These are phyloP conservation scores for Erynnis tages DNA, from an alignment of 2,888 invertebrate species.

Conservation along the genomic window DNA sequence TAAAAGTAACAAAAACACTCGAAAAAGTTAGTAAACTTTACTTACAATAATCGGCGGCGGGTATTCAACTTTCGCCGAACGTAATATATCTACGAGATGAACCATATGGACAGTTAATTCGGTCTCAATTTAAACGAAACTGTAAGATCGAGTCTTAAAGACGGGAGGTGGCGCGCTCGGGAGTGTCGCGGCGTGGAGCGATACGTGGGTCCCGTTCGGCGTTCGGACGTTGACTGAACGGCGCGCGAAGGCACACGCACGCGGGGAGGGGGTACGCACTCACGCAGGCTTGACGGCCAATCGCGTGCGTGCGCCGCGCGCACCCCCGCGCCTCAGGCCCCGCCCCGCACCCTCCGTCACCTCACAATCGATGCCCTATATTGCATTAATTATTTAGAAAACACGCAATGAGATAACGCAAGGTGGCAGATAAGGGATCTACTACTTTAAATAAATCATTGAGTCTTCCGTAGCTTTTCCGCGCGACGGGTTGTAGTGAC, in stretches of 20 bases:
- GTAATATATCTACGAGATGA: conserved; percentile 90
- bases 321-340: conserved; percentile 68
- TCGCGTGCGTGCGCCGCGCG: conserved; percentile 80
- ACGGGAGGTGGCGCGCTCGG: conserved; percentile 59
- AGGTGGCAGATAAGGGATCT: conserved; percentile 79
- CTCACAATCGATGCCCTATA: conserved; percentile 82
- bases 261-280: conserved; percentile 77
- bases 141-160: conserved; percentile 39
- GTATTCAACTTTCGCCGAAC: conserved; percentile 89
- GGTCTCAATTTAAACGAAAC: conserved; percentile 64
- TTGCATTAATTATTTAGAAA: conserved; percentile 83
- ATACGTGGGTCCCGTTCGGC: conserved; percentile 57
- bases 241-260: conserved; percentile 70
- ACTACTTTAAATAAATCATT: conserved; percentile 75
- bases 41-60: conserved; percentile 88
- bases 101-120: conserved; percentile 87
- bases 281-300: conserved; percentile 77
- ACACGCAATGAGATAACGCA: conserved; percentile 82
- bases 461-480: conserved; percentile 35
- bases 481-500: conserved; percentile 35
- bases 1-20: conserved; percentile 33
- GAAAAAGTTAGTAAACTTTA: conserved; percentile 57
- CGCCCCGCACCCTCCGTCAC: conserved; percentile 72
- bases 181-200: conserved; percentile 52
- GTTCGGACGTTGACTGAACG: conserved; percentile 67